These are phyloP conservation scores for Melanotaenia boesemani DNA, from an alignment of 2,797 vertebrate species.

Conservation along the genomic window DNA sequence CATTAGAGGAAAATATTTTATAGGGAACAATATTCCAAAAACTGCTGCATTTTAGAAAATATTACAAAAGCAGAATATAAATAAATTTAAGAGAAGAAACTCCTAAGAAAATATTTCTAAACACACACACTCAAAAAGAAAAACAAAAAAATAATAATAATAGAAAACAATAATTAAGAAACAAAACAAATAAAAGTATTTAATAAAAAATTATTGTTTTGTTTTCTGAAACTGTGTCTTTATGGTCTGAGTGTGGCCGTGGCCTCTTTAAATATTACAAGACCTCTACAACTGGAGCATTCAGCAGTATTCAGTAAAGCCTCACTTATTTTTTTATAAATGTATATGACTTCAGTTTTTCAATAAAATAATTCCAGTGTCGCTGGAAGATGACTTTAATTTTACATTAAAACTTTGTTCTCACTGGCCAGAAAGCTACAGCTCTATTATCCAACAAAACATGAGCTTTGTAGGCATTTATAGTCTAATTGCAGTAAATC, in stretches of 20 bases:
- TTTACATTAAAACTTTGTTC: slow-evolving; percentile 52
- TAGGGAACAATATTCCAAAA: too few species aligned
- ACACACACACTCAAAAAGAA: too few species aligned
- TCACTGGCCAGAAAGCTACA: slow-evolving; percentile 58
- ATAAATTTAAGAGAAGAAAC: neutral
- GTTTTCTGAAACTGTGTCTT: neutral
- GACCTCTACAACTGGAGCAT: too few species aligned
- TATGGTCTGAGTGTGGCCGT: neutral
- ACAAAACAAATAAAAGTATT: neutral
- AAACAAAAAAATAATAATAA: too few species aligned
- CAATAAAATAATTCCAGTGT: slow-evolving; percentile 20
- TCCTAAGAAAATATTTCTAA: too few species aligned
- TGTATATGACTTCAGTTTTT: slow-evolving; percentile 23
- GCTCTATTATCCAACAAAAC: slow-evolving; percentile 71
- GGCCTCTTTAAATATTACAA: too few species aligned
- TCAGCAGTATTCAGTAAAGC: neutral
- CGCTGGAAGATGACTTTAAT: slow-evolving; percentile 35
- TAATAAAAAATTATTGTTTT: neutral
- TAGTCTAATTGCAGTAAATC: slow-evolving; percentile 74
- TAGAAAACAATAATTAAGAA: too few species aligned
- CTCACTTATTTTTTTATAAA: neutral
- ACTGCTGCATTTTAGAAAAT: too few species aligned
- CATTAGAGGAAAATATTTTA: neutral
- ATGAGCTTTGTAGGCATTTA: slow-evolving; percentile 68
- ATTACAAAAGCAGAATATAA: neutral